Evolutionary conservation across 2,797 vertebrate genomes (phyloP).

Genomic region (Chelidonichthys spinosus): DNA sequence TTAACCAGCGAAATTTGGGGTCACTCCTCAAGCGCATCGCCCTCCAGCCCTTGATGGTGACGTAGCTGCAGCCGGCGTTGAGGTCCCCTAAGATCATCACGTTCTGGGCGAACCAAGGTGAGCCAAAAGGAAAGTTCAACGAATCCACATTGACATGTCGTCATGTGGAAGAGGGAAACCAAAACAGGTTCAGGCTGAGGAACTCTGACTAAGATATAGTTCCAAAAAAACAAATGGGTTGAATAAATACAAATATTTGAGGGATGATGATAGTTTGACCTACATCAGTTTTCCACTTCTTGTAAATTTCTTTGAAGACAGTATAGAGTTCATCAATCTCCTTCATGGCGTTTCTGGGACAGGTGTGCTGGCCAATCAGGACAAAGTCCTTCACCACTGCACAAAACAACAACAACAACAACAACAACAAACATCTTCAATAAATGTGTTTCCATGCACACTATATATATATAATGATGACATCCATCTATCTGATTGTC

Average conservation of each 20-base stretch:
- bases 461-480: not conserved
- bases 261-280: conserved; percentile 1
- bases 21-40: conserved; percentile 79
- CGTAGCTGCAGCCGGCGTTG: conserved; percentile 87
- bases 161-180: conserved; percentile 7
- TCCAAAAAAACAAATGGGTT: not conserved
- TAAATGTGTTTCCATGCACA: not conserved
- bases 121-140: conserved; percentile 18
- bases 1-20: conserved; percentile 86
- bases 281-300: conserved; percentile 86
- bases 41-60: conserved; percentile 84
- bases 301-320: conserved; percentile 81
- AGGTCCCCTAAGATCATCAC: conserved; percentile 88
- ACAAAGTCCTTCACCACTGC: conserved; percentile 86
- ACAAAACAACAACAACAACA: conserved; percentile 11
- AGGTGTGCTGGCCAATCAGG: conserved; percentile 86
- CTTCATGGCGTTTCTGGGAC: conserved; percentile 84
- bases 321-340: conserved; percentile 85
- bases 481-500: not conserved
- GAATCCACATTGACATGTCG: not conserved
- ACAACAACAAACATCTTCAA: not conserved
- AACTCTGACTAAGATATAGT: not conserved
- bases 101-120: conserved; percentile 74
- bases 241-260: not conserved
- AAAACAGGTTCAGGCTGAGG: not conserved